Base-by-base conservation (phyloP, 2,888 invertebrate species). In the Tipula unca region DNA sequence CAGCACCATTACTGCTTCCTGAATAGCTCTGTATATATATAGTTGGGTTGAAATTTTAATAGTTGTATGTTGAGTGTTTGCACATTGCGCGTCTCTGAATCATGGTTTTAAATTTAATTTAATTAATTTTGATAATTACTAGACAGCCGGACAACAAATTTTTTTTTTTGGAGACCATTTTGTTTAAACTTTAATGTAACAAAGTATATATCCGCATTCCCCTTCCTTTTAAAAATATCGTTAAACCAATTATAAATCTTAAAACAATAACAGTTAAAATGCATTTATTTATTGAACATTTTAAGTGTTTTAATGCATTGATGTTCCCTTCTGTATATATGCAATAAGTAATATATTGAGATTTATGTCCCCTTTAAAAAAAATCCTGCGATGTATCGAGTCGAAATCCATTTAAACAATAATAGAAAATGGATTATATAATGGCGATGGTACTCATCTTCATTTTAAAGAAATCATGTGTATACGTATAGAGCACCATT, bases 241-340 rank as follows among this genome's bases (percentile, higher is more conserved):
- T 48, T 48, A 48, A 69, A 54, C 0, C 17, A 69, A 69, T 69
- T 69, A 25, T 69, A 69, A 69, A 69, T 69, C 69, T 69, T 69
- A 69, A 69, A 69, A 69, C 69, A 69, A 69, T 69, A 69, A 69
- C 25, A 69, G 25, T 69, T 69, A 25, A 69, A 69, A 69, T 69
- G 69, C 25, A 69, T 69, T 69, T 48, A 48, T 48, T 48, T 48
- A 48, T 48, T 48, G 48, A 48, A 48, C 48, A 48, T 48, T 48
- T 48, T 69, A 69, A 69, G 69, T 69, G 69, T 69, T 69, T 69
- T 69, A 69, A 69, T 69, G 69, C 69, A 69, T 69, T 25, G 69
- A 69, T 69, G 25, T 25, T 69, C 69, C 69, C 69, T 69, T 25
- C 17, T 54, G 13, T 39, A 39, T 13, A 36, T 42, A n/a, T 42